Conservation (phyloP, 2,888 invertebrate genomes). For the Sarcophaga variegata region DNA sequence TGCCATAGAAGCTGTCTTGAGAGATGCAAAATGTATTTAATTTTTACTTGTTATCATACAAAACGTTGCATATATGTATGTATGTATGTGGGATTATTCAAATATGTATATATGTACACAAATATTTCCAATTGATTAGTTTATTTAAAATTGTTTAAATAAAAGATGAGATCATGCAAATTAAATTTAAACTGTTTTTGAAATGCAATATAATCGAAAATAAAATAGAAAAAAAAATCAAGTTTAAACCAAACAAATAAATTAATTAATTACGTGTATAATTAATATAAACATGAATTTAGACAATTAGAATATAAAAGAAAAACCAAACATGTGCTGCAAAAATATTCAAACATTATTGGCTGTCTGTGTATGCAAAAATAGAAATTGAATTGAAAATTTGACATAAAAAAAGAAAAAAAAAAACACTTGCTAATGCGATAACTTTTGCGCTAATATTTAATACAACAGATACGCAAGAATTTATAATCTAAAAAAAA, state of each 20-base stretch:
- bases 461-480: neutral
- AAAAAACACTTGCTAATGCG: conserved; percentile 14
- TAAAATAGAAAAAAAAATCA: neutral
- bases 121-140: conserved; percentile 16
- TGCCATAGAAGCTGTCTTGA: too few species aligned
- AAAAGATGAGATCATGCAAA: conserved; percentile 63
- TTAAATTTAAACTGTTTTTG: conserved; percentile 47
- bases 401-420: conserved; percentile 4
- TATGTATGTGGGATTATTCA: neutral
- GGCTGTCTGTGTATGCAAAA: too few species aligned
- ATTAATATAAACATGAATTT: neutral
- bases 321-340: conserved; percentile 34
- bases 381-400: neutral
- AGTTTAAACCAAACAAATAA: conserved; percentile 51
- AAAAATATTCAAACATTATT: neutral
- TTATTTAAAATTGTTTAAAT: conserved; percentile 41
- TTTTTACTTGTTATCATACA: neutral
- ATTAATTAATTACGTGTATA: neutral
- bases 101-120: neutral
- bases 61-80: too few species aligned
- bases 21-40: too few species aligned
- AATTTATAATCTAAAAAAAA: neutral
- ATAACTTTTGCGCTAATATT: neutral
- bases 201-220: conserved; percentile 32
- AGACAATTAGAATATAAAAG: conserved; percentile 5